Conservation (phyloP, 2,797 vertebrate genomes). For the Centroberyx gerrardi region DNA sequence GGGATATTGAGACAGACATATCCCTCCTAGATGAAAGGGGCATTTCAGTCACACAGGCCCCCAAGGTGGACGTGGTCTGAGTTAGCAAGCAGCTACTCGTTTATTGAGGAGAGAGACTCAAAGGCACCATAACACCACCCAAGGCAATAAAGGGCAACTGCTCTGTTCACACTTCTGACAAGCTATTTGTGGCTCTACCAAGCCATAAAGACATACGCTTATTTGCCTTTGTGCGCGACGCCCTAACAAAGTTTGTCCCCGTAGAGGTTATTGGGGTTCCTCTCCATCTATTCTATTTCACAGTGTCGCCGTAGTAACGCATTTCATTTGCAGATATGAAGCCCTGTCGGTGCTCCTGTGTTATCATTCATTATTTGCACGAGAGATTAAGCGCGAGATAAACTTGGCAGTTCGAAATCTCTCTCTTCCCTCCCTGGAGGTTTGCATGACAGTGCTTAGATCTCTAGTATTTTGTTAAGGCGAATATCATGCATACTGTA, state of each 20-base stretch:
- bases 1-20: conserved; percentile 77
- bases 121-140: conserved; percentile 61
- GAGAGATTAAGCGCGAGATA: conserved; percentile 67
- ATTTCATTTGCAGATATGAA: conserved; percentile 69
- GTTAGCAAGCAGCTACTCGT: conserved; percentile 76
- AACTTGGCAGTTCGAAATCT: conserved; percentile 58
- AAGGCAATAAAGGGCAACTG: conserved; percentile 73
- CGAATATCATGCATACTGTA: conserved; percentile 12
- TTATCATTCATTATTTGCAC: conserved; percentile 67
- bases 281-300: conserved; percentile 28
- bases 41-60: conserved; percentile 73
- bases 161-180: conserved; percentile 66
- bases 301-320: conserved; percentile 16
- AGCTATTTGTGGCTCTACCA: conserved; percentile 63
- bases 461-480: conserved; percentile 29
- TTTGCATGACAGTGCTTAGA: conserved; percentile 25
- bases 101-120: conserved; percentile 64
- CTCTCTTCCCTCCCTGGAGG: conserved; percentile 43
- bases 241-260: conserved; percentile 54
- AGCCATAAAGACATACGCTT: conserved; percentile 56
- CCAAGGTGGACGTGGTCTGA: conserved; percentile 78
- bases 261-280: conserved; percentile 38
- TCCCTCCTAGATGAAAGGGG: conserved; percentile 79
- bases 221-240: conserved; percentile 57
- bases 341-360: conserved; percentile 25